Conservation (phyloP, 1,140 invertebrate genomes). For the Elymnias hypermnestra region DNA sequence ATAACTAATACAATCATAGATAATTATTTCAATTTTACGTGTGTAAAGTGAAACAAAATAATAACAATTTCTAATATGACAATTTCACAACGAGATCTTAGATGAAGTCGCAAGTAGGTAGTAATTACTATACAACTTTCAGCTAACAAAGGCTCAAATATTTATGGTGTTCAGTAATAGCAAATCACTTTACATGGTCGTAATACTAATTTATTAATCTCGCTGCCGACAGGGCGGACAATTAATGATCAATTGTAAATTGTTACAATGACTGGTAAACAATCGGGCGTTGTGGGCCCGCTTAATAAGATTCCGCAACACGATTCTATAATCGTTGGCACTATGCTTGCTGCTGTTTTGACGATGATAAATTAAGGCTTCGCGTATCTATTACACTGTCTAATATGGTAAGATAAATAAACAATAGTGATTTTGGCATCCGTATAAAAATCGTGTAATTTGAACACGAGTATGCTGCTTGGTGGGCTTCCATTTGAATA, state of each 20-base stretch:
- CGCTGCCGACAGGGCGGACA: slow-evolving; percentile 41
- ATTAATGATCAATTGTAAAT: slow-evolving; percentile 64
- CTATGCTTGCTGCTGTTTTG: slow-evolving; percentile 44
- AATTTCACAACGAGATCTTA: background rate
- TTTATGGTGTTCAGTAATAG: slow-evolving; percentile 10
- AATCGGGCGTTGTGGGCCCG: slow-evolving; percentile 43
- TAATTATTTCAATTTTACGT: too few species aligned
- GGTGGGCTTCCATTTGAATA: too few species aligned
- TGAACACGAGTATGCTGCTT: background rate
- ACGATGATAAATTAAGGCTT: slow-evolving; percentile 54
- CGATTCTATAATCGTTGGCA: slow-evolving; percentile 41
- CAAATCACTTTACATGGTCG: slow-evolving; percentile 22
- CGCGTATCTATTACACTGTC: background rate
- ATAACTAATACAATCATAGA: too few species aligned
- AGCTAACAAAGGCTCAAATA: slow-evolving; percentile 5
- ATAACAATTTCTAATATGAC: slow-evolving; percentile 3
- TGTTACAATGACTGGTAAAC: slow-evolving; percentile 54
- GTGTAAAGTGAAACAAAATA: background rate
- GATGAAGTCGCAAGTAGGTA: slow-evolving; percentile 3
- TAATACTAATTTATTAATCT: slow-evolving; percentile 25
- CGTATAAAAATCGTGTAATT: background rate
- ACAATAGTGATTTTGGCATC: background rate
- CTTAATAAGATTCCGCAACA: slow-evolving; percentile 58
- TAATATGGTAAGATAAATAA: slow-evolving; percentile 4
- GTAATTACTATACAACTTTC: slow-evolving; percentile 11